phyloP scores from a whole-genome alignment of 2,888 invertebrate species.

The Caenorhabditis panamensis region DNA sequence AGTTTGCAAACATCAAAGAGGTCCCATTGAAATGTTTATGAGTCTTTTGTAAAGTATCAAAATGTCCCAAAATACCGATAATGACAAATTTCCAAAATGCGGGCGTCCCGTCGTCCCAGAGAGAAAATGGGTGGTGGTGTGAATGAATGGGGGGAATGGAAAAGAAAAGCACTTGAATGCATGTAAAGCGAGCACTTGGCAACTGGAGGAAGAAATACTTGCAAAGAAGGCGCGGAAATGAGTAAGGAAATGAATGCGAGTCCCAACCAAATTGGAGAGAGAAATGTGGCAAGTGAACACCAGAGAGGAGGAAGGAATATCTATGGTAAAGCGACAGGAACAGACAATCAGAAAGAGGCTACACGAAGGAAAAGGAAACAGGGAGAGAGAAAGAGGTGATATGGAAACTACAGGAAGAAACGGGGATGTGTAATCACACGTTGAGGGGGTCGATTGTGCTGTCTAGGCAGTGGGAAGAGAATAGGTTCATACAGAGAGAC shows the following conservation, averaged over 20 bases:
- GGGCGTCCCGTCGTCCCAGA: conserved; percentile 56
- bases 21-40: conserved; percentile 6
- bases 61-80: conserved; percentile 29
- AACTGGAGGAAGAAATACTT: conserved; percentile 13
- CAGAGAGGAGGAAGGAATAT: conserved; percentile 2
- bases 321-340: conserved; percentile 31
- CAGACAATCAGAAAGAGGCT: conserved; percentile 3
- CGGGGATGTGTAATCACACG: conserved; percentile 37
- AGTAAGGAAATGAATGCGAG: no score
- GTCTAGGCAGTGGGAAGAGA: conserved; percentile 27
- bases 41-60: neutral
- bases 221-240: conserved; percentile 14
- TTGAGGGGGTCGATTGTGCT: conserved; percentile 23
- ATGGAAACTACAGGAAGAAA: conserved; percentile 46
- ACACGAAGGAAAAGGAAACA: conserved; percentile 26
- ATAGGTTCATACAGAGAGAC: conserved; percentile 41
- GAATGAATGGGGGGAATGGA: conserved; percentile 25
- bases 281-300: conserved; percentile 25
- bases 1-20: no score
- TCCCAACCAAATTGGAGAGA: conserved; percentile 22
- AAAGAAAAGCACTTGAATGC: conserved; percentile 27
- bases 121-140: conserved; percentile 15
- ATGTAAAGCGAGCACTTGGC: conserved; percentile 37
- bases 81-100: conserved; percentile 35
- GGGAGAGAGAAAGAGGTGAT: conserved; percentile 77